Percentiles rank a stretch among this genome's conserved stretches.
Conservation (phyloP, 2,888 invertebrate genomes). For the Helobdella robusta region DNA sequence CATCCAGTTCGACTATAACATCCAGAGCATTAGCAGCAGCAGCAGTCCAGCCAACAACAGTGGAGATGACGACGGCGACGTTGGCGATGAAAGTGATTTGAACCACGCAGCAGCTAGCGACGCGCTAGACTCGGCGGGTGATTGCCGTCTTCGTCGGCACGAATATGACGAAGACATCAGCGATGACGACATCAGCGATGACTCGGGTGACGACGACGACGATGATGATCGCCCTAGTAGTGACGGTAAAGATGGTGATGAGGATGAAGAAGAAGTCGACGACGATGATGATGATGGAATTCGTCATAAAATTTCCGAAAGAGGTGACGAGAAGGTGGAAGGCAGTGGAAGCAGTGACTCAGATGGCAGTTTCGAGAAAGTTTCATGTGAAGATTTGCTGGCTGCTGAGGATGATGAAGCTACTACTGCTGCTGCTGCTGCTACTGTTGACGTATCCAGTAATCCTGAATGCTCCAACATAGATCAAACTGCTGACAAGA, state of each 20-base stretch:
- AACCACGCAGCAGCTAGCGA: too few relatives aligned
- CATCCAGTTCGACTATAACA: too few relatives aligned
- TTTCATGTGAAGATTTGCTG: background rate
- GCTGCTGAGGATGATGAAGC: background rate
- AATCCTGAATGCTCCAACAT: too few relatives aligned
- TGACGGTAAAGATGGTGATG: background rate
- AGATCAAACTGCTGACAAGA: too few relatives aligned
- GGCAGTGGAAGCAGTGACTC: background rate
- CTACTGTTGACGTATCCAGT: too few relatives aligned
- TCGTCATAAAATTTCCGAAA: background rate
- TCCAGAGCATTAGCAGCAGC: too few relatives aligned
- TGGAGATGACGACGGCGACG: too few relatives aligned
- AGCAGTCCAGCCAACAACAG: too few relatives aligned
- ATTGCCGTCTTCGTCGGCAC: background rate
- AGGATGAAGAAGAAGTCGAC: conserved; percentile 1
- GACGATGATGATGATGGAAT: background rate
- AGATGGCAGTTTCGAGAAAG: background rate
- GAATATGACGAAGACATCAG: background rate
- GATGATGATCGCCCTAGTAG: background rate
- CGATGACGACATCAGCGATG: background rate
- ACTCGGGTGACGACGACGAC: background rate
- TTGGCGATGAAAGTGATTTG: too few relatives aligned
- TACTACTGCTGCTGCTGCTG: background rate
- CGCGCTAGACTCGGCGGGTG: too few relatives aligned
- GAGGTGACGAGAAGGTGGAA: background rate